Conservation (phyloP, 2,113 vertebrate species). For the Apteryx mantelli region DNA sequence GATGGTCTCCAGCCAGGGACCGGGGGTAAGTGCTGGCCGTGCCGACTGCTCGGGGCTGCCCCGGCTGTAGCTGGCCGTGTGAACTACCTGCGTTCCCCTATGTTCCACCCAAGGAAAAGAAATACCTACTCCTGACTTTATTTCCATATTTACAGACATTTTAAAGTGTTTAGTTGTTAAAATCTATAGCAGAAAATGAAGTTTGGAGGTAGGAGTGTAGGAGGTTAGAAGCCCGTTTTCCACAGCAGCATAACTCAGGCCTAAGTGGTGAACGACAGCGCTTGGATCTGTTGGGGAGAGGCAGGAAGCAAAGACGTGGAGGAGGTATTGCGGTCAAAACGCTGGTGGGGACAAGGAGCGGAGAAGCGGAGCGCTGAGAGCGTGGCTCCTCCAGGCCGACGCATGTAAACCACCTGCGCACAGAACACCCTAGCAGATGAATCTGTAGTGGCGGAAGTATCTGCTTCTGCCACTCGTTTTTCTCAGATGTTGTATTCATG, state of each 20-base stretch:
- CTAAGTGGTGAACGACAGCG: neutral
- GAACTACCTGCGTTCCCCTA: too few relatives aligned
- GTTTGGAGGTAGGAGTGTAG: neutral
- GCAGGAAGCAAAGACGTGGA: neutral
- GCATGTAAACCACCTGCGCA: neutral
- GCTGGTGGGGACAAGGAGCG: neutral
- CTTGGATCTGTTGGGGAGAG: neutral
- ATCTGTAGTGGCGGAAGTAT: neutral
- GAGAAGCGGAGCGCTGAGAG: neutral
- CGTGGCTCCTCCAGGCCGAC: neutral
- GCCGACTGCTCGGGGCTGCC: too few relatives aligned
- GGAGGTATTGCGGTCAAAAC: neutral
- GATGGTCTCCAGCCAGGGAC: conserved; percentile 75
- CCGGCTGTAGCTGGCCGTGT: too few relatives aligned
- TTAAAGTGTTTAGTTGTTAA: neutral
- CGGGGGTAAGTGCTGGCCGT: conserved; percentile 79
- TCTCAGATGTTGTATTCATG: neutral
- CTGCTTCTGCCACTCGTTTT: neutral
- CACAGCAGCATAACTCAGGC: too few relatives aligned
- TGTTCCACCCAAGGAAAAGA: neutral
- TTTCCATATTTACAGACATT: too few relatives aligned
- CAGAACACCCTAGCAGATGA: neutral
- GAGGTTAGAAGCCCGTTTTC: neutral
- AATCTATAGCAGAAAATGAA: neutral
- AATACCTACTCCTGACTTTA: neutral